Evolutionary conservation across 2,888 invertebrate genomes (phyloP), one percentile per base, ranked within the genome.

Genomic region (Drosophila buzzatii): DNA sequence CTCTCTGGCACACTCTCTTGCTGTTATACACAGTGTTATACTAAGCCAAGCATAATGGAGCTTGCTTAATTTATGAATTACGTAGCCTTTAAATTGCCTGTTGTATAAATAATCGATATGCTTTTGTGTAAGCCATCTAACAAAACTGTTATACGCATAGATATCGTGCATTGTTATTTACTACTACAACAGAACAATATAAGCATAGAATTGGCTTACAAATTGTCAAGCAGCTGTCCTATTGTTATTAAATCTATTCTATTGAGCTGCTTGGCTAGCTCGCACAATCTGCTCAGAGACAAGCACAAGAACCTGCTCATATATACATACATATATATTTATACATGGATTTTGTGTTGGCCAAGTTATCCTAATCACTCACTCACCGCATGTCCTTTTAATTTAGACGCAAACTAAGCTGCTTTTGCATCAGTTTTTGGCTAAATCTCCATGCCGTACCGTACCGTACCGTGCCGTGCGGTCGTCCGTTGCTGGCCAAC

Each of bases 381-480:
- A 44, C 49, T 49, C 47, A 57, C 31, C 63, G 69, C 59, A 52
- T 47, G 63, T 73, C 62, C 64, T 57, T 82, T 85, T 80, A 79
- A 82, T 77, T 85, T 77, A 49, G 64, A 59, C 75, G 75, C 75
- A 85, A 76, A 73, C 41, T 79, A 79, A 82, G 79, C 73, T 67
- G 69, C 73, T 65, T 73, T 70, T 71, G 53, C 60, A 70, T 64
- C 74, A 47, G 57, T 39, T 49, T 45, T 42, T 51, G 14, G 18
- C 18, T 33, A 35, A 37, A 10, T 27, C 27, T 31, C 33, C 53
- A 1, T 12, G 37, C 39, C 18, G 12, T 42, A 14, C 45, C 20
- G 7, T 20, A 20, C 42, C 42, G 10, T 42, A 2, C 33, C 35
- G 8, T 16, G 23, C 42, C 16, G n/a, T 53, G 27, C 27, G 70